These are phyloP conservation scores for Spinus olivaceus DNA, from an alignment of 2,797 vertebrate species.

Conservation along the genomic window DNA sequence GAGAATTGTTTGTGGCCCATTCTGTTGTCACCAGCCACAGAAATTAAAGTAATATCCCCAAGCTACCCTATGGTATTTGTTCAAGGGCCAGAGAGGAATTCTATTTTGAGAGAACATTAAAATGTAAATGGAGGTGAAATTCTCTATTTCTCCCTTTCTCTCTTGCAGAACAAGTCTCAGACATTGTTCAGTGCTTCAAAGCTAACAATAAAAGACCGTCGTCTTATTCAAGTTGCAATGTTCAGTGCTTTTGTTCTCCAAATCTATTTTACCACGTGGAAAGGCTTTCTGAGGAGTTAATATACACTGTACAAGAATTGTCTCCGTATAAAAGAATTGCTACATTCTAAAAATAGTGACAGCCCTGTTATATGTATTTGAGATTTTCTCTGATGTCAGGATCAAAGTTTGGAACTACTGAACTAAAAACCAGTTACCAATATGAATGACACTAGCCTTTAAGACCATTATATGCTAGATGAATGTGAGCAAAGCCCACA, in stretches of 20 bases:
- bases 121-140: constrained; percentile 62
- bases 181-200: constrained; percentile 40
- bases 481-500: neutral
- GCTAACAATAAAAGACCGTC: constrained; percentile 36
- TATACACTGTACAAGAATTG: constrained; percentile 24
- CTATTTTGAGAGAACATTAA: constrained; percentile 59
- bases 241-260: constrained; percentile 54
- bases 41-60: constrained; percentile 50
- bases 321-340: constrained; percentile 20
- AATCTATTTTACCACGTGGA: constrained; percentile 52
- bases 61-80: constrained; percentile 9
- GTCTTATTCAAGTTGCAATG: constrained; percentile 28
- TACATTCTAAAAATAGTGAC: neutral
- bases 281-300: constrained; percentile 55
- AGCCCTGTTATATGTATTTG: neutral
- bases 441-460: neutral
- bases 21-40: neutral
- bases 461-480: neutral
- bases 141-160: constrained; percentile 6
- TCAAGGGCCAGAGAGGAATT: neutral
- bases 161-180: constrained; percentile 27
- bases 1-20: neutral
- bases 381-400: neutral
- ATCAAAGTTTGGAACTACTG: neutral
- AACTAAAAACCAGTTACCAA: neutral